Percentiles rank a stretch among this genome's conserved stretches.
phyloP scores from a whole-genome alignment of 1,140 invertebrate species.

The Heliconius hermathena region DNA sequence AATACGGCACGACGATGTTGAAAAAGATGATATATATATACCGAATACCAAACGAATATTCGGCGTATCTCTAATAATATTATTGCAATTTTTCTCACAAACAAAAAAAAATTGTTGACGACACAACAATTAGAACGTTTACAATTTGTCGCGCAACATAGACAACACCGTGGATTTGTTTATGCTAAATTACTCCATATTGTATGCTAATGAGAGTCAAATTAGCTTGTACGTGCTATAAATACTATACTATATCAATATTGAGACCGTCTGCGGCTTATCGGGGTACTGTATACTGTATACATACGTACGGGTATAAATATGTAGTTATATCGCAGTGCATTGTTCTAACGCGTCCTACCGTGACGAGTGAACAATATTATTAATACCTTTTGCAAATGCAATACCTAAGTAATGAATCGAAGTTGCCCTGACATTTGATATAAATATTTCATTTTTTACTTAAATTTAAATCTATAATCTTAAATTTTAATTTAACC shows the following conservation, averaged over 20 bases:
- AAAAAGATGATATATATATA: no score
- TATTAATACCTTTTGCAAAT: constrained; percentile 21
- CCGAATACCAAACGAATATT: no score
- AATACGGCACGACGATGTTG: no score
- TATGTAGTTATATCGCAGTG: not conserved
- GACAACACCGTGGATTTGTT: constrained; percentile 18
- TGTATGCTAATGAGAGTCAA: constrained; percentile 29
- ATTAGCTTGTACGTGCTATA: constrained; percentile 18
- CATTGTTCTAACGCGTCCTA: constrained; percentile 30
- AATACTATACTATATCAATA: constrained; percentile 30
- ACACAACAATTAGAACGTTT: constrained; percentile 15
- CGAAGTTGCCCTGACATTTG: not conserved
- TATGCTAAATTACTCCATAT: constrained; percentile 26
- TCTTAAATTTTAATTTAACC: no score
- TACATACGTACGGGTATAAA: not conserved
- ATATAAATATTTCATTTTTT: not conserved
- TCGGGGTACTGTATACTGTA: constrained; percentile 18
- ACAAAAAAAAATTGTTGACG: constrained; percentile 22
- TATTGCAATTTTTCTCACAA: not conserved
- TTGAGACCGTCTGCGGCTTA: constrained; percentile 29
- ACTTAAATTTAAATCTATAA: not conserved
- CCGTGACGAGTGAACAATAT: constrained; percentile 20
- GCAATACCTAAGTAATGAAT: not conserved
- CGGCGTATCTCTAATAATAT: no score
- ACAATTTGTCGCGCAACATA: constrained; percentile 24